These are phyloP conservation scores for Drosophila lutescens DNA, from an alignment of 2,888 invertebrate genomes.

Conservation along the genomic window DNA sequence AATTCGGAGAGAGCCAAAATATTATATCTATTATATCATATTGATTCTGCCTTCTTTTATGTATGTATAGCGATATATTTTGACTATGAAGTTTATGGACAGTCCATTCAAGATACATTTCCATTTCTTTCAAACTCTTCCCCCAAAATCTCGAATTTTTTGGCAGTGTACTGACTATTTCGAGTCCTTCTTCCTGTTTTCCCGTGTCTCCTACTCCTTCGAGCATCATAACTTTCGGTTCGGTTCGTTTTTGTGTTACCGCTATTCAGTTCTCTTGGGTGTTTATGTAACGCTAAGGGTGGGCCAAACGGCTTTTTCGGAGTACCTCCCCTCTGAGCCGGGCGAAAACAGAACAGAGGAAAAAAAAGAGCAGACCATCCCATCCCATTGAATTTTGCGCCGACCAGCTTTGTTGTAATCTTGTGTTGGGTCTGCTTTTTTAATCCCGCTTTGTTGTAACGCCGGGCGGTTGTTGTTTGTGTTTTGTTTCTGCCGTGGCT, in stretches of 20 bases:
- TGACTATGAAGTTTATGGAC: too few relatives aligned
- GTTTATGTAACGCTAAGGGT: slow-evolving; percentile 31
- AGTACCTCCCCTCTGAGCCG: slow-evolving; percentile 4
- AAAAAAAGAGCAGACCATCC: slow-evolving; percentile 16
- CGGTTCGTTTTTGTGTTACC: neutral
- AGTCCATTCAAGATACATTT: too few relatives aligned
- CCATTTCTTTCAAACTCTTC: too few relatives aligned
- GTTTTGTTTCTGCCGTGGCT: slow-evolving; percentile 29
- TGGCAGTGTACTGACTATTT: neutral
- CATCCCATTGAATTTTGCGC: neutral
- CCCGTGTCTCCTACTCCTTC: slow-evolving; percentile 10
- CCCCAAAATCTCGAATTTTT: too few relatives aligned
- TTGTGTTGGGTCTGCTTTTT: slow-evolving; percentile 60
- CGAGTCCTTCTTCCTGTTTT: neutral
- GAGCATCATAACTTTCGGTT: slow-evolving; percentile 11
- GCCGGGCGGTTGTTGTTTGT: slow-evolving; percentile 27
- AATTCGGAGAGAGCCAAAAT: too few relatives aligned
- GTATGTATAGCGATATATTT: too few relatives aligned
- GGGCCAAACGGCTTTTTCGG: slow-evolving; percentile 13
- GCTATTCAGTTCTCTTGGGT: neutral
- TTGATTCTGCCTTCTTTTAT: too few relatives aligned
- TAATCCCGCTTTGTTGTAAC: slow-evolving; percentile 65
- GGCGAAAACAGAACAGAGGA: neutral
- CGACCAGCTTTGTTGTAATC: slow-evolving; percentile 53
- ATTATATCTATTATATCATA: too few relatives aligned